phyloP scores from a whole-genome alignment of 1,140 invertebrate species.

The Latrodectus geometricus region DNA sequence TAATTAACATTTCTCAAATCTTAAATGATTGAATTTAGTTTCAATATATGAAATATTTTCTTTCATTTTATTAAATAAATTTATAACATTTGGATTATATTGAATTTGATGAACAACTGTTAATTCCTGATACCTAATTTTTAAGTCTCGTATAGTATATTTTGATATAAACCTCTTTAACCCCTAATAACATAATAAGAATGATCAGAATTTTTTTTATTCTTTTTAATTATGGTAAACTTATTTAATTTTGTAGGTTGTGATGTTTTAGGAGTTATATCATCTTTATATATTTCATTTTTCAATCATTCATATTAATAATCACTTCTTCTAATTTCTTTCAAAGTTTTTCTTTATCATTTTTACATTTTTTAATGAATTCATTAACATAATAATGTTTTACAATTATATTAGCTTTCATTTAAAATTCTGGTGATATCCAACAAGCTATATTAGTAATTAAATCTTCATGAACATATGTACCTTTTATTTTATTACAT shows the following conservation, averaged over 20 bases:
- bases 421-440: constrained; percentile 14
- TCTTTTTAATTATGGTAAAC: too few relatives aligned
- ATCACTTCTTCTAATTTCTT: background rate
- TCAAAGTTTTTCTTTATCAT: background rate
- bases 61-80: constrained; percentile 40
- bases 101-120: background rate
- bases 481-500: background rate
- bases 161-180: constrained; percentile 1
- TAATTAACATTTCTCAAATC: too few relatives aligned
- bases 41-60: constrained; percentile 22
- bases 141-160: constrained; percentile 18
- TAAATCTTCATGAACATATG: background rate
- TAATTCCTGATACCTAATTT: constrained; percentile 21
- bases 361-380: constrained; percentile 24
- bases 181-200: background rate
- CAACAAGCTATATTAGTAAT: constrained; percentile 18
- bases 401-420: constrained; percentile 16
- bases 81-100: constrained; percentile 43
- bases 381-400: constrained; percentile 14
- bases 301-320: background rate
- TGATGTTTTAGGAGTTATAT: constrained; percentile 11
- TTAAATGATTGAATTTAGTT: too few relatives aligned
- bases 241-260: constrained; percentile 4
- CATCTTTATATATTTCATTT: constrained; percentile 16
- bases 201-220: constrained; percentile 5